These are phyloP conservation scores for Clavelina lepadiformis DNA, from an alignment of 23 tunicate species.

Conservation along the genomic window DNA sequence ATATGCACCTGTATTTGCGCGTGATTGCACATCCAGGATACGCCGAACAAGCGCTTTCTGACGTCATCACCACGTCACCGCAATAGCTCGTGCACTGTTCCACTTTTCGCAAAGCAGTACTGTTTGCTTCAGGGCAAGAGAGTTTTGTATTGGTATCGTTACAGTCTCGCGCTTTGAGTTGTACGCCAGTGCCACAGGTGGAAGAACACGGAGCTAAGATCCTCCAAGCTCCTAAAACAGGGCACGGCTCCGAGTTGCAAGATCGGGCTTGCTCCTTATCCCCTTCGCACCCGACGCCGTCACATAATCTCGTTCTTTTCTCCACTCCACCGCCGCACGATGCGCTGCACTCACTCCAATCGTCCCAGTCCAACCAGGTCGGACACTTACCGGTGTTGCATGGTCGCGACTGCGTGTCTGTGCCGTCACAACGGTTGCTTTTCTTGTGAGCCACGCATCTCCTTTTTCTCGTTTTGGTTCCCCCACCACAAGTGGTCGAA, in stretches of 20 bases:
- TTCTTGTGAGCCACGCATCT: constrained; percentile 3
- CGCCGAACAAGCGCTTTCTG: too few species aligned
- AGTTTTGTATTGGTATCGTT: too few species aligned
- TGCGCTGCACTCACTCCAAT: background rate
- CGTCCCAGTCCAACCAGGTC: too few species aligned
- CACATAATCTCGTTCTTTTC: background rate
- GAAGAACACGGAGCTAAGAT: background rate
- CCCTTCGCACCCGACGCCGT: background rate
- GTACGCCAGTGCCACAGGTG: constrained; percentile 1
- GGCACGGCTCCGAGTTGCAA: background rate
- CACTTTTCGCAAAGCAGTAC: too few species aligned
- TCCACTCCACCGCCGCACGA: constrained; percentile 1
- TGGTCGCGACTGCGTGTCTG: too few species aligned
- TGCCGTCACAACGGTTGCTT: background rate
- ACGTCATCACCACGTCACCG: too few species aligned
- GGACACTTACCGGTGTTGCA: too few species aligned
- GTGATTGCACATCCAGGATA: too few species aligned
- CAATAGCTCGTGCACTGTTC: too few species aligned
- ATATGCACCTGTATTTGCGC: too few species aligned
- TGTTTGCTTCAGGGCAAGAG: too few species aligned
- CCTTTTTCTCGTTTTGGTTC: background rate
- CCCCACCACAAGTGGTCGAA: constrained; percentile 13
- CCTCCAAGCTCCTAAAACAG: constrained; percentile 3
- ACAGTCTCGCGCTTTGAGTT: too few species aligned
- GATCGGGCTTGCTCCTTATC: background rate